phyloP scores from a whole-genome alignment of 1,140 invertebrate species.

The Caerostris extrusa region DNA sequence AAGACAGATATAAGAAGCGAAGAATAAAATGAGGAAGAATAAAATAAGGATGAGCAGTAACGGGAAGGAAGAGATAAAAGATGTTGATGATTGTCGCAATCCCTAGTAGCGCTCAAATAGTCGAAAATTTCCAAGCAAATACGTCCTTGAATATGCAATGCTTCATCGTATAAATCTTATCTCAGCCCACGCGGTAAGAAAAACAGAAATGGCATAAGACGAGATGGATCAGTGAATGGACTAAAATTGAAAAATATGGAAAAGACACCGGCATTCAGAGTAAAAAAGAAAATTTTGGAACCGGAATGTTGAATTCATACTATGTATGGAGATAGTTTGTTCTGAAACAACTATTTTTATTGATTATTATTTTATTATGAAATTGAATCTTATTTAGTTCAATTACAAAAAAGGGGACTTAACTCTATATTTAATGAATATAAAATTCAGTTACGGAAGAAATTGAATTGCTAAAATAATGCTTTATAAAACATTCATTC shows the following conservation, averaged over 20 bases:
- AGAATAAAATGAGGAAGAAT: slow-evolving; percentile 10
- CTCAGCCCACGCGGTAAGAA: background rate
- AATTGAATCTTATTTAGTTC: too few species aligned
- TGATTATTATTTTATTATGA: too few species aligned
- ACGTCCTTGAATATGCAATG: slow-evolving; percentile 71
- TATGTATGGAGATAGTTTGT: too few species aligned
- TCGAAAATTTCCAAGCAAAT: slow-evolving; percentile 53
- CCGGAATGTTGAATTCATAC: too few species aligned
- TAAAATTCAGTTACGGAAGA: too few species aligned
- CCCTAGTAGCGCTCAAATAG: slow-evolving; percentile 35
- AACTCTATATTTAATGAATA: too few species aligned
- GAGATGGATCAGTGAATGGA: background rate
- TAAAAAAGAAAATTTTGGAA: background rate
- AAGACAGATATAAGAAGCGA: slow-evolving; percentile 27
- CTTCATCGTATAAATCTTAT: slow-evolving; percentile 41
- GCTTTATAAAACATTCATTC: too few species aligned
- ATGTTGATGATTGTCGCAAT: slow-evolving; percentile 69
- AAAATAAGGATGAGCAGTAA: background rate
- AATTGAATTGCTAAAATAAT: too few species aligned
- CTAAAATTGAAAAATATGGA: background rate
- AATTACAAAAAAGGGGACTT: too few species aligned
- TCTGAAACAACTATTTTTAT: too few species aligned
- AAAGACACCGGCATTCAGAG: background rate
- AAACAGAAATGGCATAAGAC: slow-evolving; percentile 51
- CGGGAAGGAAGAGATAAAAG: slow-evolving; percentile 23